These are phyloP conservation scores for Pissodes strobi DNA, from an alignment of 1,140 invertebrate species.

Conservation along the genomic window DNA sequence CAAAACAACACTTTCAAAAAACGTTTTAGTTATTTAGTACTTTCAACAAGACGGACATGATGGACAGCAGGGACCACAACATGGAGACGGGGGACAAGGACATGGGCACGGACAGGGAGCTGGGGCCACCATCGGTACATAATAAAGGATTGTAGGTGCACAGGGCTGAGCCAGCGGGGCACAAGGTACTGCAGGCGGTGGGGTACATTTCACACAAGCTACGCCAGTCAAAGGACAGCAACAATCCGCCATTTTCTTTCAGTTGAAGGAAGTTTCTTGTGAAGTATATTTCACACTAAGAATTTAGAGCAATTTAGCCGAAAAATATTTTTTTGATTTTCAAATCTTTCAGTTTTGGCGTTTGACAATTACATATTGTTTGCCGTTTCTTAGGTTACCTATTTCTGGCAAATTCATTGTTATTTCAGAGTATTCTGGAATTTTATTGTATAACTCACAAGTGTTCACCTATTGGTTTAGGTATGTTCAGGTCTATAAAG, in stretches of 20 bases:
- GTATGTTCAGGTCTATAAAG: too few species aligned
- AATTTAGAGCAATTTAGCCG: too few species aligned
- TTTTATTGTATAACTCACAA: too few species aligned
- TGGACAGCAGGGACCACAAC: too few species aligned
- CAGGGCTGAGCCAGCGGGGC: slow-evolving; percentile 32
- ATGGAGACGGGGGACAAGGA: slow-evolving; percentile 15
- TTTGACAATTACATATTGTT: neutral
- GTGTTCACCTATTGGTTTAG: too few species aligned
- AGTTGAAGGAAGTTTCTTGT: neutral
- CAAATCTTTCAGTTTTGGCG: neutral
- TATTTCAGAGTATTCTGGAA: too few species aligned
- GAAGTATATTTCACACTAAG: neutral
- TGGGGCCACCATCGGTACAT: slow-evolving; percentile 20
- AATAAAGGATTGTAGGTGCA: slow-evolving; percentile 24
- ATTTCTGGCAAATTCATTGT: too few species aligned
- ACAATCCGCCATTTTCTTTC: slow-evolving; percentile 33
- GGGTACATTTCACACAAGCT: slow-evolving; percentile 27
- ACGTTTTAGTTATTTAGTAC: too few species aligned
- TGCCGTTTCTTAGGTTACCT: too few species aligned
- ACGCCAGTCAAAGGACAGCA: slow-evolving; percentile 26
- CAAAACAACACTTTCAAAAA: too few species aligned
- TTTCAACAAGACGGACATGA: too few species aligned
- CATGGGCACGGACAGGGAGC: slow-evolving; percentile 27
- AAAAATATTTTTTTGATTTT: neutral
- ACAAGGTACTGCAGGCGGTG: slow-evolving; percentile 23